phyloP scores from a whole-genome alignment of 2,888 invertebrate species.

The Loripinus fragilis region DNA sequence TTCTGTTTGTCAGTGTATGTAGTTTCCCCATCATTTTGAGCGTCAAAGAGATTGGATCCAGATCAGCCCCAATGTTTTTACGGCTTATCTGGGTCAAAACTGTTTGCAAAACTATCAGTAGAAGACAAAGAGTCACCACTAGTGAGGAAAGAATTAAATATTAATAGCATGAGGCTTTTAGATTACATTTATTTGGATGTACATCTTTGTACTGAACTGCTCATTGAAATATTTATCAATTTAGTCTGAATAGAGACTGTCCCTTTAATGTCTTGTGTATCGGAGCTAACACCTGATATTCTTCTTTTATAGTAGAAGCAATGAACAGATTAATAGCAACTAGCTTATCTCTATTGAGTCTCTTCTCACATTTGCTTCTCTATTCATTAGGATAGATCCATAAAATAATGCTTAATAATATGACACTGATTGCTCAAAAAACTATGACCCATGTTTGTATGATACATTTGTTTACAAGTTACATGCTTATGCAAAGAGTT shows the following conservation, averaged over 20 bases:
- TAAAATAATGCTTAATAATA: slow-evolving; percentile 11
- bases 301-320: slow-evolving; percentile 2
- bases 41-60: too few relatives aligned
- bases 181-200: too few relatives aligned
- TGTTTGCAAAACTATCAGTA: too few relatives aligned
- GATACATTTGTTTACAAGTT: slow-evolving; percentile 15
- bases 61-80: too few relatives aligned
- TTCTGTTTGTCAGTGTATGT: too few relatives aligned
- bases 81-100: too few relatives aligned
- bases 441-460: slow-evolving; percentile 9
- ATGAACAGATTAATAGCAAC: slow-evolving; percentile 21
- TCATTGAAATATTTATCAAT: too few relatives aligned
- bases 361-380: slow-evolving; percentile 20
- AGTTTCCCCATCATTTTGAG: too few relatives aligned
- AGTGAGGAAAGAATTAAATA: too few relatives aligned
- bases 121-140: too few relatives aligned
- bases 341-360: slow-evolving; percentile 1
- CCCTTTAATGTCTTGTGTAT: slow-evolving; percentile 9
- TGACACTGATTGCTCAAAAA: slow-evolving; percentile 5
- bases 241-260: neutral
- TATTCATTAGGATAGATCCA: neutral
- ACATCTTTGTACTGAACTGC: too few relatives aligned
- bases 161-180: too few relatives aligned
- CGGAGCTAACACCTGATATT: neutral
- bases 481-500: slow-evolving; percentile 3